Evolutionary conservation across 2,888 invertebrate species (phyloP), one percentile per base, ranked within the genome.

Genomic region (Pheosia gnoma): DNA sequence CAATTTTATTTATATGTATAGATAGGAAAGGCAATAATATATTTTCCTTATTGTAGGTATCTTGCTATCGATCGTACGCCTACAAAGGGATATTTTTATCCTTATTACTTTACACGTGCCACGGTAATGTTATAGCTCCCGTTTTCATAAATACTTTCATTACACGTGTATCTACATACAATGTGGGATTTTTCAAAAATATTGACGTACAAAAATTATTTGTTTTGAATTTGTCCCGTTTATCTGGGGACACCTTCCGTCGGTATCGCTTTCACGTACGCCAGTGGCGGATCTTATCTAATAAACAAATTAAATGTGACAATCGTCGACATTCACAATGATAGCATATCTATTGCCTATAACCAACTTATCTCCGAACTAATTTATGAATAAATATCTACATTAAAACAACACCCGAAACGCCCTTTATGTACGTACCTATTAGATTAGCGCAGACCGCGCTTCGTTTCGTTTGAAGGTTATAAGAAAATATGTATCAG

Each of bases 191-290:
- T 25, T 25, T 25, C 25, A 11, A 37, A 1, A 25, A 6, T 51
- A 25, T 49, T 49, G 5, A 43, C 10, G 5, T 47, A 5, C 2
- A 47, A 11, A 0, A 47, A 47, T 10, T 45, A 53, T 37, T 53
- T 53, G 37, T 52, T 52, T 41, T n/a, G 36, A 51, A 13, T 38
- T 47, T 56, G 62, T 61, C 61, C 61, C 60, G 45, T 59, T 62
- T 62, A 59, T 65, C 58, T 57, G 45, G n/a, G 11, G 8, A 54
- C 52, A 64, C 67, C 66, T 72, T 72, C 61, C 73, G 52, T 59
- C 60, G 59, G 65, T 62, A 63, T 41, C 41, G 60, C 52, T 74
- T 63, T 57, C 53, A 58, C 62, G 54, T 37, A 43, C 56, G 10
- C 56, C 10, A 0, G 52, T 41, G 56, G 6, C n/a, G 53, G 43